Conservation (phyloP, 35 echinoderm and acorn worm genomes). For the Acanthaster planci region DNA sequence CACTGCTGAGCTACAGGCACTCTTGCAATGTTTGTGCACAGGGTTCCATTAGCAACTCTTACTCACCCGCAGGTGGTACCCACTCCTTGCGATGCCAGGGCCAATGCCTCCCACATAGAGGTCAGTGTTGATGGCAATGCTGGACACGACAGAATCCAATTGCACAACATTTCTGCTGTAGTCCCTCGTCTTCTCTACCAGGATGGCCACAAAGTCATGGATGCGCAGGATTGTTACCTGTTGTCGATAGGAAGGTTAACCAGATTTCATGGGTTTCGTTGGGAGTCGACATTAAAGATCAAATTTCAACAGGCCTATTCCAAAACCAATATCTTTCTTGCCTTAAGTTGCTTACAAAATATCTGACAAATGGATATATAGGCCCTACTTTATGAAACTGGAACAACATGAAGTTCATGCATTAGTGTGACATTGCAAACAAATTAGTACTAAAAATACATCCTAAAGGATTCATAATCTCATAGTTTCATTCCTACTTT, state of each 20-base stretch:
- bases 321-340: background rate
- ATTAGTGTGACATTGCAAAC: no score
- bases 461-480: no score
- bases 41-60: no score
- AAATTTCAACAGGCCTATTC: background rate
- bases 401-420: no score
- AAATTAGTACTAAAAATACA: no score
- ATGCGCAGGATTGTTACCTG: constrained; percentile 79
- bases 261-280: background rate
- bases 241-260: background rate
- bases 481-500: no score
- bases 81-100: background rate
- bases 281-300: background rate
- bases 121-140: constrained; percentile 46
- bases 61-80: constrained; percentile 44
- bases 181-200: constrained; percentile 66
- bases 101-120: constrained; percentile 75
- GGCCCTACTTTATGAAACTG: background rate
- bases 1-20: background rate
- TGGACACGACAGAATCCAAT: background rate
- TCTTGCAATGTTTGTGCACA: background rate
- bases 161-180: constrained; percentile 43
- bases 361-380: background rate
- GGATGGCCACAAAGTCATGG: constrained; percentile 78
- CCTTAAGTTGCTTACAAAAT: background rate